phyloP scores from a whole-genome alignment of 2,113 vertebrate species.

The Siphamia tubifer region DNA sequence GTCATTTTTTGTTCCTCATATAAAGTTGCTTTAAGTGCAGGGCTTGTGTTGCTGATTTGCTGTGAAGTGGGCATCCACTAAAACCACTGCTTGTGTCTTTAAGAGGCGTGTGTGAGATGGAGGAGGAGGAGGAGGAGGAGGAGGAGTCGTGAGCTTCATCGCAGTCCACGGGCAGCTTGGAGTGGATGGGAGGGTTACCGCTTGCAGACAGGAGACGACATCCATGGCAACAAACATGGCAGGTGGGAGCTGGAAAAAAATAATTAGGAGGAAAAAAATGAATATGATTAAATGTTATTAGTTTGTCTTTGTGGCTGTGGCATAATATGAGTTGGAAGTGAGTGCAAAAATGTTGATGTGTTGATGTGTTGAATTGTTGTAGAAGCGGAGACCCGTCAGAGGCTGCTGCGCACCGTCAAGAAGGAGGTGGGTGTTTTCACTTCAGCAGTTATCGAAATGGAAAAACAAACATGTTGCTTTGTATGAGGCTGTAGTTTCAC shows the following conservation, averaged over 20 bases:
- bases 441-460: conserved; percentile 46
- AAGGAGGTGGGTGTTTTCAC: conserved; percentile 89
- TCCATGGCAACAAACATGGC: conserved; percentile 83
- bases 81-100: conserved; percentile 46
- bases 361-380: conserved; percentile 51
- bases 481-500: background rate
- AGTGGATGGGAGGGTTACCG: conserved; percentile 52
- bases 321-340: background rate
- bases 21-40: too few relatives aligned
- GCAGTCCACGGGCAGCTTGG: conserved; percentile 20
- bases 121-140: too few relatives aligned
- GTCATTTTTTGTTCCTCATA: too few relatives aligned
- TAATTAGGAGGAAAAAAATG: background rate
- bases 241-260: conserved; percentile 70
- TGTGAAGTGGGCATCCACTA: background rate
- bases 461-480: conserved; percentile 66
- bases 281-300: background rate
- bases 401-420: conserved; percentile 92
- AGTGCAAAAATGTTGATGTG: background rate
- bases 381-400: conserved; percentile 92
- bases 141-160: conserved; percentile 36
- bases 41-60: background rate
- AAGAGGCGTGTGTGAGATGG: conserved; percentile 67
- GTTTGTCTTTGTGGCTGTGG: background rate
- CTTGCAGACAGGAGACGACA: conserved; percentile 56